These are phyloP conservation scores for Noctilio leporinus DNA, from an alignment of 2,113 vertebrate genomes.

Conservation along the genomic window DNA sequence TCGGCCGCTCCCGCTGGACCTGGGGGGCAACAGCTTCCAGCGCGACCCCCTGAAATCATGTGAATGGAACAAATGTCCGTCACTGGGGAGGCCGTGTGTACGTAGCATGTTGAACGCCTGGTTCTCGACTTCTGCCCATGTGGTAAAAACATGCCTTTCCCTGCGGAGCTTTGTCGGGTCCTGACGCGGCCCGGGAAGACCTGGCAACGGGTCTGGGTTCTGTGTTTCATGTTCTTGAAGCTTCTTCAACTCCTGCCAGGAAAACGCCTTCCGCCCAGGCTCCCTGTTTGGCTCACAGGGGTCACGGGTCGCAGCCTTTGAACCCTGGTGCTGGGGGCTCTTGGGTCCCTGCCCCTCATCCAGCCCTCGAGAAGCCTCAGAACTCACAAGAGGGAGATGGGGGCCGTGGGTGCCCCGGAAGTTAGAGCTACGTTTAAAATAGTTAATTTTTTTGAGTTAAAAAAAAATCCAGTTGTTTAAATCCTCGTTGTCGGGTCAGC, in stretches of 20 bases:
- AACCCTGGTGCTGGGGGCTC: not conserved
- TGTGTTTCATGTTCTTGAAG: not conserved
- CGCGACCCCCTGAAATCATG: not conserved
- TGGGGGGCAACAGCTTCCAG: not conserved
- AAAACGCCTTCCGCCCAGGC: not conserved
- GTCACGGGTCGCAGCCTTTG: not conserved
- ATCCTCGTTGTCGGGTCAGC: not conserved
- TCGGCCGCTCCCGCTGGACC: not conserved
- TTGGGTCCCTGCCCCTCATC: not conserved
- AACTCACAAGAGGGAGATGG: not conserved
- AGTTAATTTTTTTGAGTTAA: not conserved
- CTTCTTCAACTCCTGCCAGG: not conserved
- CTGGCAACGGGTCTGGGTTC: not conserved
- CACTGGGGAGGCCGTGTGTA: not conserved
- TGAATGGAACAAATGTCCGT: not conserved
- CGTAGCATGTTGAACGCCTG: accelerated
- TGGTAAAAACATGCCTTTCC: no score
- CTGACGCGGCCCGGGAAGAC: not conserved
- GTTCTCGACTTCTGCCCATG: no score
- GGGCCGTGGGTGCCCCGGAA: not conserved
- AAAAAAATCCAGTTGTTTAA: not conserved
- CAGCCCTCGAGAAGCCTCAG: not conserved
- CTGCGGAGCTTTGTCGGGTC: not conserved
- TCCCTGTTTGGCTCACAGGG: not conserved
- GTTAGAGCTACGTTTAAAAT: not conserved